Evolutionary conservation across 2,797 vertebrate species (phyloP), one percentile per base, ranked within the genome.

Genomic region (Dendrocincla fuliginosa): DNA sequence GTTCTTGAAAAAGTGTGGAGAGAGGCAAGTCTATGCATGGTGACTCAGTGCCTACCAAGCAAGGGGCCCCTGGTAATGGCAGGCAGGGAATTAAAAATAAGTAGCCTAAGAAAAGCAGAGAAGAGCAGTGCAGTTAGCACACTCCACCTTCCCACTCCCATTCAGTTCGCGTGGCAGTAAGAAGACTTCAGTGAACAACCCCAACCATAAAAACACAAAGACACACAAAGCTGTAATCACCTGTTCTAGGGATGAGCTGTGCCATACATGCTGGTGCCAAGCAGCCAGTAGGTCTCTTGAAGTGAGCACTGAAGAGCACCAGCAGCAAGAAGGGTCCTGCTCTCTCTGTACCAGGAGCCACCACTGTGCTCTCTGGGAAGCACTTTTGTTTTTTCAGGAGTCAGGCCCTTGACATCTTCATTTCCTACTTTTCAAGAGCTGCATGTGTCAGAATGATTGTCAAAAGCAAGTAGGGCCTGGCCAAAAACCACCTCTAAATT

Each of bases 181-280:
- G 53, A 35, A 39, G 17, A 41, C 12, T 28, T 5, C 1, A n/a
- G 35, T 7, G 6, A 78, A 53, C 18, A 24, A 22, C 10, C 10
- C 52, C 23, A 49, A 23, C 7, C 9, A 0, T 9, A n/a, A n/a
- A n/a, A n/a, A n/a, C n/a, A n/a, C n/a, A n/a, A n/a, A 11, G 53
- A 35, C 5, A 11, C 42, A 35, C 14, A 28, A 49, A 56, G 17
- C 47, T 70, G 55, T 49, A 64, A 25, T 28, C 16, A 8, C 32
- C 37, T 15, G 2, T 41, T 39, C 5, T 1, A 33, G 41, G 37
- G 20, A 35, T 20, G 33, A 71, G 14, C 19, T n/a, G 7, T 70
- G 6, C 30, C 2, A 4, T 11, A 5, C 1, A 0, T 2, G 12
- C 11, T 5, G 13, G 19, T 17, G 17, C 24, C 20, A 46, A 78